These are phyloP conservation scores for Oeneis ivallda DNA, from an alignment of 2,888 invertebrate genomes.

Conservation along the genomic window DNA sequence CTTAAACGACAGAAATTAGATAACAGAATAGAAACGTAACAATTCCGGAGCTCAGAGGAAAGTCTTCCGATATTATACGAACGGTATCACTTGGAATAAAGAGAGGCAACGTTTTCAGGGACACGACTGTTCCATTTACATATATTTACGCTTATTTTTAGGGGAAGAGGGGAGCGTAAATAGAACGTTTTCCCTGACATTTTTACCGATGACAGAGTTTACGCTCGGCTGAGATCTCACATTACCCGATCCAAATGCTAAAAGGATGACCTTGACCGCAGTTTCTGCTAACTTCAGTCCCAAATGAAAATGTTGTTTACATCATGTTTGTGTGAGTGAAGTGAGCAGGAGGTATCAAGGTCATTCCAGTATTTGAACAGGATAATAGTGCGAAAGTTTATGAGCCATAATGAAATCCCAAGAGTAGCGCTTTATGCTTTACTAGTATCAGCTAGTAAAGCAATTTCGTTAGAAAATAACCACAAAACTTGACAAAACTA, in stretches of 20 bases:
- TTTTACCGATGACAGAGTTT: slow-evolving; percentile 2
- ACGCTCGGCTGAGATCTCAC: background rate
- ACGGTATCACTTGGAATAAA: slow-evolving; percentile 24
- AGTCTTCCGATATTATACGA: slow-evolving; percentile 24
- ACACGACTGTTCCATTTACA: slow-evolving; percentile 21
- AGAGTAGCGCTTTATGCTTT: too few species aligned
- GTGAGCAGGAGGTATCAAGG: too few species aligned
- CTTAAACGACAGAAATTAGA: slow-evolving; percentile 9
- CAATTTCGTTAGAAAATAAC: too few species aligned
- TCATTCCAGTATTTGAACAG: too few species aligned
- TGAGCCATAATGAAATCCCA: too few species aligned
- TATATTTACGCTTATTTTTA: slow-evolving; percentile 29
- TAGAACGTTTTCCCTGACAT: slow-evolving; percentile 10
- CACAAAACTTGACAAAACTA: too few species aligned
- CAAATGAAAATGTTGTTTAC: background rate
- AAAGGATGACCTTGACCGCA: too few species aligned
- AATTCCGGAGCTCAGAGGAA: slow-evolving; percentile 12
- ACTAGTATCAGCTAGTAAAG: too few species aligned
- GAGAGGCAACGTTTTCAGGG: slow-evolving; percentile 14
- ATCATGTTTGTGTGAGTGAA: too few species aligned
- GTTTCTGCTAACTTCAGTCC: background rate
- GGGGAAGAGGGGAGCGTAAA: slow-evolving; percentile 3
- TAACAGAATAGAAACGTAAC: slow-evolving; percentile 17
- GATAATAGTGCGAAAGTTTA: too few species aligned
- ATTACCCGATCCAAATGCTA: background rate